Evolutionary conservation across 2,113 vertebrate genomes (phyloP), one percentile per base, ranked within the genome.

Genomic region (Verasper variegatus): DNA sequence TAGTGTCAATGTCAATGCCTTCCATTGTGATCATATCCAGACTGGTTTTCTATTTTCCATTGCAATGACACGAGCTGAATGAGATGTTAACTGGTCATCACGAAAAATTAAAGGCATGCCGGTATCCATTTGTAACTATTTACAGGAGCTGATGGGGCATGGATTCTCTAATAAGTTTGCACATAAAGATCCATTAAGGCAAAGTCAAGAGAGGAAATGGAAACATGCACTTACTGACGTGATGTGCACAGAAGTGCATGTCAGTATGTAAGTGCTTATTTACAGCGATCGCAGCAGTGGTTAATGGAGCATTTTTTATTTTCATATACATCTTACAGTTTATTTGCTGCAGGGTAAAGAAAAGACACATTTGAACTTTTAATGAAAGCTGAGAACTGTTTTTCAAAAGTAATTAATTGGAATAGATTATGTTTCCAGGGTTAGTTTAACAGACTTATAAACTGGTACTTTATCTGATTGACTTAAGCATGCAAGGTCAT

Each of bases 101-200:
- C 23, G 55, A 49, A 70, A 64, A 73, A 71, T 51, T 58, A 15
- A n/a, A 73, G 45, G 40, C 51, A 42, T 76, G 45, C 10, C 78
- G 56, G n/a, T 56, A 77, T 80, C 70, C 77, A 83, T 88, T 79
- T 86, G 74, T 73, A 60, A 60, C 80, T 77, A 76, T 85, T 79
- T 86, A 61, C 64, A 26, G 47, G 57, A 78, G 59, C 52, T 83
- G 80, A 78, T 82, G 73, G 67, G 64, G 71, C 82, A 74, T 83
- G 74, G 59, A 71, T 59, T 72, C 26, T 56, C 57, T 82, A 78
- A 86, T 78, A 80, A 76, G 80, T 69, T 61, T 65, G 65, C 66
- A 71, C 45, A 74, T 84, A 80, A 78, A 78, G 9, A 84, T 84
- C 70, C 51, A 76, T 82, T 84, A 83, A 13, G 47, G 60, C 65